phyloP scores from a whole-genome alignment of 2,113 vertebrate species.

The Sylvilagus bachmani region DNA sequence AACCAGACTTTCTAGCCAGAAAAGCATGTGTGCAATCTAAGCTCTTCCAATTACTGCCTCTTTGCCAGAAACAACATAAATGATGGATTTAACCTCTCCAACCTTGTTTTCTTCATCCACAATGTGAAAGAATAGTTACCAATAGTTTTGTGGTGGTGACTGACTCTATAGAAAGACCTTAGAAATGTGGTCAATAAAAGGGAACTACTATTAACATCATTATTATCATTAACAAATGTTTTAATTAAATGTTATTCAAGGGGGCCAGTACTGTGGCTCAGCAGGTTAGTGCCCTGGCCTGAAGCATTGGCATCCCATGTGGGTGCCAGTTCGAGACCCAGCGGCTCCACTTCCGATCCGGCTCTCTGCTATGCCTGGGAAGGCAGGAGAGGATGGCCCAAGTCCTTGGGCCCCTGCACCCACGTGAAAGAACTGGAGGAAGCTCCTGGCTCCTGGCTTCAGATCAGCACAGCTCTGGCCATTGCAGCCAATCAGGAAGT shows the following conservation, averaged over 20 bases:
- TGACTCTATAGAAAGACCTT: neutral
- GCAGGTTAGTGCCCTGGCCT: too few relatives aligned
- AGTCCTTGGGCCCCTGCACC: too few relatives aligned
- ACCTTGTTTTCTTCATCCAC: neutral
- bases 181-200: neutral
- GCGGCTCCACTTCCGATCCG: too few relatives aligned
- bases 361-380: too few relatives aligned
- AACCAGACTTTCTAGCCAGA: neutral
- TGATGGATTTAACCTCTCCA: neutral
- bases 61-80: neutral
- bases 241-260: neutral
- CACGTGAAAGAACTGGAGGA: too few relatives aligned
- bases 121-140: neutral
- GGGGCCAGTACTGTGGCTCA: too few relatives aligned
- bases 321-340: too few relatives aligned
- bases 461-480: too few relatives aligned
- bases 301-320: too few relatives aligned
- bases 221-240: neutral
- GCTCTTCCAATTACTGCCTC: neutral
- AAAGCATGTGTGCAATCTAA: neutral
- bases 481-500: too few relatives aligned
- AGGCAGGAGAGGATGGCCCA: too few relatives aligned
- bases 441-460: too few relatives aligned
- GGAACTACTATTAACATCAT: neutral
- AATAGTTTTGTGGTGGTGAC: neutral